Percentiles rank a stretch among this genome's conserved stretches.
phyloP scores from a whole-genome alignment of 2,113 vertebrate species.

The Nanger granti region DNA sequence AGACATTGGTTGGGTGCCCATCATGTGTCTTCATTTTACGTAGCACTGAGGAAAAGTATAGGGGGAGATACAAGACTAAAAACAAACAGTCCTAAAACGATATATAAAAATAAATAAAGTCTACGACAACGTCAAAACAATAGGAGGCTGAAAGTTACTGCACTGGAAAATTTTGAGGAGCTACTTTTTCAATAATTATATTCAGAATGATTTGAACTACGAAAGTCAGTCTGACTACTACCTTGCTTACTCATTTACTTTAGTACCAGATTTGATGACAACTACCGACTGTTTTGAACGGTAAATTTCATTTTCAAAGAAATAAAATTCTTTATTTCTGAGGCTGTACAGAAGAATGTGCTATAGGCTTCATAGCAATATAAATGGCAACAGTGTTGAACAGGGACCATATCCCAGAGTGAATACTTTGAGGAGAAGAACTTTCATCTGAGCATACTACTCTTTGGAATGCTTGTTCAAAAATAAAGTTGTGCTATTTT shows the following conservation, averaged over 20 bases:
- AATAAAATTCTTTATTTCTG: background rate
- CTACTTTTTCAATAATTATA: background rate
- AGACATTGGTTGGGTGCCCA: background rate
- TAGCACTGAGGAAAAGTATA: background rate
- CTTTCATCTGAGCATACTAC: background rate
- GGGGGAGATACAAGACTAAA: background rate
- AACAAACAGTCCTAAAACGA: background rate
- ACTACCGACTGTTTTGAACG: background rate
- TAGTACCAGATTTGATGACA: background rate
- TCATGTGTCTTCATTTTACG: conserved; percentile 4
- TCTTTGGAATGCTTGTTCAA: background rate
- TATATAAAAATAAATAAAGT: background rate
- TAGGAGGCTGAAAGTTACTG: background rate
- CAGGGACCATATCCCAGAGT: background rate
- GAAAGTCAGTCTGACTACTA: background rate
- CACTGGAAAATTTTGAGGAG: background rate
- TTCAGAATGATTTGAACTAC: background rate
- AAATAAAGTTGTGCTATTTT: conserved; percentile 5
- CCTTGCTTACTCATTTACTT: background rate
- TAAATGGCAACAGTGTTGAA: background rate
- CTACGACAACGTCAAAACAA: background rate
- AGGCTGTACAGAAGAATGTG: background rate
- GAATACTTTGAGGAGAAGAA: background rate
- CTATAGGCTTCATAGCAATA: background rate
- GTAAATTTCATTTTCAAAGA: background rate